Conservation (phyloP, 1,140 invertebrate genomes). For the Drosophila quadrilineata region DNA sequence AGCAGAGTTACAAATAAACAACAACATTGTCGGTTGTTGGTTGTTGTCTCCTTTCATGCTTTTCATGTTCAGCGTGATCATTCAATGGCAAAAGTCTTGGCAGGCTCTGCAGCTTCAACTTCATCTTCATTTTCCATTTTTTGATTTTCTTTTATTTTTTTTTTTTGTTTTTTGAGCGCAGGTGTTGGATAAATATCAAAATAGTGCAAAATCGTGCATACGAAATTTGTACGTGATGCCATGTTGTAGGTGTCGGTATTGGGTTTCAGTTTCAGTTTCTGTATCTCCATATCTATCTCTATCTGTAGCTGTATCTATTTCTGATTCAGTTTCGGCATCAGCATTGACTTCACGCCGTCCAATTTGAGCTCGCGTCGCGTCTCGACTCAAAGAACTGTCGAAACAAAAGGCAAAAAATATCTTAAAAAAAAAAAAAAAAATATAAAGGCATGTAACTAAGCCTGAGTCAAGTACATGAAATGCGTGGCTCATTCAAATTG, state of each 20-base stretch:
- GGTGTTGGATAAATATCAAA: slow-evolving; percentile 79
- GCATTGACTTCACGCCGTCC: slow-evolving; percentile 16
- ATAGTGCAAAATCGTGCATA: slow-evolving; percentile 80
- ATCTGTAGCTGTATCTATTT: slow-evolving; percentile 20
- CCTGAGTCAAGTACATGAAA: slow-evolving; percentile 42
- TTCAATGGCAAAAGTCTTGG: slow-evolving; percentile 41
- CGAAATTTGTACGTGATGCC: slow-evolving; percentile 80
- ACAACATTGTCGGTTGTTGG: slow-evolving; percentile 14
- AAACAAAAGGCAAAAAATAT: slow-evolving; percentile 50
- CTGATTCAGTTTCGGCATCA: slow-evolving; percentile 8
- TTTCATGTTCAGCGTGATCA: slow-evolving; percentile 67
- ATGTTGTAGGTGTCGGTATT: slow-evolving; percentile 73
- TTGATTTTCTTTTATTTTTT: slow-evolving; percentile 43
- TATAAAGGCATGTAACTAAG: slow-evolving; percentile 31
- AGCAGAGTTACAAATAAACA: slow-evolving; percentile 40
- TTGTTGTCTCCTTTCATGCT: slow-evolving; percentile 59
- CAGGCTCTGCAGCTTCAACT: slow-evolving; percentile 34
- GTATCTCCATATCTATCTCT: too few species aligned
- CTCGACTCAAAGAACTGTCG: slow-evolving; percentile 42
- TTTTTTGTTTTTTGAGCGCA: slow-evolving; percentile 51
- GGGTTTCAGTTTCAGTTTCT: slow-evolving; percentile 38
- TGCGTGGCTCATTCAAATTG: slow-evolving; percentile 70
- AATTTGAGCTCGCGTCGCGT: slow-evolving; percentile 35
- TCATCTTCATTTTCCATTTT: slow-evolving; percentile 29
- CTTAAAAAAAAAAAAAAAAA: too few species aligned